Evolutionary conservation across 2,113 vertebrate genomes (phyloP).

Genomic region (Arizona elegans): DNA sequence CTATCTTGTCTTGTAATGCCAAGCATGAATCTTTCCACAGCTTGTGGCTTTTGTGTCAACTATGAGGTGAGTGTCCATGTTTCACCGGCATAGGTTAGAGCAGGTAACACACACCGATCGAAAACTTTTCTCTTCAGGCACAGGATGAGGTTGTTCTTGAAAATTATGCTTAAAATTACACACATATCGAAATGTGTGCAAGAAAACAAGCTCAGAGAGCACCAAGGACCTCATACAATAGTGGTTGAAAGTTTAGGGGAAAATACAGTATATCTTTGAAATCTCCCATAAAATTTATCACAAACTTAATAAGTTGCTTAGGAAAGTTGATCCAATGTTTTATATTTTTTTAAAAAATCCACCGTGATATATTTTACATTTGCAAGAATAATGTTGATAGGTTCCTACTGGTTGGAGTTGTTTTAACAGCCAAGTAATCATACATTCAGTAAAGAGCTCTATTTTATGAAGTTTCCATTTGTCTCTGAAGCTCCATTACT

Average conservation of each 20-base stretch:
- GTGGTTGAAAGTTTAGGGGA: neutral
- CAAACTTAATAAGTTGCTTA: neutral
- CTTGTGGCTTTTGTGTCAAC: no score
- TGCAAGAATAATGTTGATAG: constrained; percentile 12
- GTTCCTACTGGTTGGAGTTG: neutral
- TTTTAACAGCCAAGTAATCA: constrained; percentile 21
- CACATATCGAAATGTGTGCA: no score
- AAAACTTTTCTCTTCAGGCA: no score
- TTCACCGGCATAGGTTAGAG: no score
- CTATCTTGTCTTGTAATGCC: no score
- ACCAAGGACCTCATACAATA: neutral
- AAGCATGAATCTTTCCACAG: no score
- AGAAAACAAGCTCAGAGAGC: no score
- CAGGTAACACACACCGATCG: no score
- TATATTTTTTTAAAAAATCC: neutral
- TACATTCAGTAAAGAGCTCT: constrained; percentile 18
- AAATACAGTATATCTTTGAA: neutral
- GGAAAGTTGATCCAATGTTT: neutral
- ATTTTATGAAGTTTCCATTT: constrained; percentile 7
- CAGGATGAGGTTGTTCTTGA: no score
- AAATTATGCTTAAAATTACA: no score
- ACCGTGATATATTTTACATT: neutral
- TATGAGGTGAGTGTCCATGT: no score
- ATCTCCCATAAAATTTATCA: neutral
- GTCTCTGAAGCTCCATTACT: neutral